A percentile compares a stretch with the other conserved stretches of the same genome.
Evolutionary conservation across 2,888 invertebrate genomes (phyloP).

Genomic region (Ectemnius cavifrons): DNA sequence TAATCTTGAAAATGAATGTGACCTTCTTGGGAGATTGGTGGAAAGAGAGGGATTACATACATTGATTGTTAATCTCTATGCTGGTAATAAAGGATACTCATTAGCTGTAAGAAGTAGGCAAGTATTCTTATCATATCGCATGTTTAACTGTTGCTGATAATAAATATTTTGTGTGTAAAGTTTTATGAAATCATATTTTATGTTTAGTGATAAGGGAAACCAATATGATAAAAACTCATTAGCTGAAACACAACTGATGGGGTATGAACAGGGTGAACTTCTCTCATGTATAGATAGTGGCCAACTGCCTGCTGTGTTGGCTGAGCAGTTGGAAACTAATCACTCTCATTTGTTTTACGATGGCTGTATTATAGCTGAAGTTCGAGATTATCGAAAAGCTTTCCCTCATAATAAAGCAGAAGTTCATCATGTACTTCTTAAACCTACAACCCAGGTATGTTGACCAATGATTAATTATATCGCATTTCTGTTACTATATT

Average conservation of each 20-base stretch:
- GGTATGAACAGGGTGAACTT: slow-evolving; percentile 93
- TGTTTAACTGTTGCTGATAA: neutral
- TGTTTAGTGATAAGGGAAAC: slow-evolving; percentile 74
- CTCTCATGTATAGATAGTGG: slow-evolving; percentile 94
- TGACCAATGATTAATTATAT: neutral
- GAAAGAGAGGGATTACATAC: slow-evolving; percentile 92
- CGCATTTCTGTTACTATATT: neutral
- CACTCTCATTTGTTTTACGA: slow-evolving; percentile 93
- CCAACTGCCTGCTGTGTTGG: slow-evolving; percentile 91
- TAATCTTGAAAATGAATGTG: slow-evolving; percentile 76
- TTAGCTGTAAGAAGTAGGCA: slow-evolving; percentile 82
- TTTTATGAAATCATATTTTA: neutral
- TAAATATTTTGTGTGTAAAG: neutral
- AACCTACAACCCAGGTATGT: slow-evolving; percentile 90
- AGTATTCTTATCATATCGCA: slow-evolving; percentile 64
- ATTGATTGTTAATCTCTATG: slow-evolving; percentile 93
- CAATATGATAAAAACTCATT: slow-evolving; percentile 82
- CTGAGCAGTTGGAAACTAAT: slow-evolving; percentile 90
- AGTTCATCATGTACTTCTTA: slow-evolving; percentile 91
- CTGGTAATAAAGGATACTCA: slow-evolving; percentile 95
- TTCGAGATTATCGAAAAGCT: slow-evolving; percentile 92
- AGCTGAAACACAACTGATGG: slow-evolving; percentile 87
- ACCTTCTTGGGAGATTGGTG: slow-evolving; percentile 90
- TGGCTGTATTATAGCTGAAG: slow-evolving; percentile 94
- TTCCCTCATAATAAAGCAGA: slow-evolving; percentile 88